Percentiles rank a stretch among this genome's conserved stretches.
phyloP scores from a whole-genome alignment of 2,797 vertebrate genomes.

The Poecile montanus region DNA sequence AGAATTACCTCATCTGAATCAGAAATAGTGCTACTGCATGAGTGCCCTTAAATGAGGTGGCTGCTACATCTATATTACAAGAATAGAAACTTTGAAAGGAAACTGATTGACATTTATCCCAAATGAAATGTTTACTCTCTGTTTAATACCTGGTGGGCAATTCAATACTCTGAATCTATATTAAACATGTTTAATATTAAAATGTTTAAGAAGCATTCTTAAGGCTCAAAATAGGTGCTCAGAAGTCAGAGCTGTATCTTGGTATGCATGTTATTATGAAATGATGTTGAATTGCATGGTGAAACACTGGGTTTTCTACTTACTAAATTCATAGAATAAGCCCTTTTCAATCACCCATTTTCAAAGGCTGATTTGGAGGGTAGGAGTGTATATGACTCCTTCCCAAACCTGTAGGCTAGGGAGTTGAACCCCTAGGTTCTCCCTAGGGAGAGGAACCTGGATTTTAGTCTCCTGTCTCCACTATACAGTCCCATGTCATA shows the following conservation, averaged over 20 bases:
- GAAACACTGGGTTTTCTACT: neutral
- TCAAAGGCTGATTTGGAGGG: neutral
- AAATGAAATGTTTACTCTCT: conserved; percentile 42
- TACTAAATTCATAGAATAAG: neutral
- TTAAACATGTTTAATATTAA: neutral
- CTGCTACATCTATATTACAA: neutral
- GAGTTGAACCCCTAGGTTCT: neutral
- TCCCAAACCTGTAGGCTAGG: neutral
- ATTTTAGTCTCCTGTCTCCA: neutral
- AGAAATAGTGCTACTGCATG: conserved; percentile 15
- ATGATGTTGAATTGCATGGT: neutral
- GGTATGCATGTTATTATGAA: neutral
- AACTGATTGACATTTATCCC: conserved; percentile 1
- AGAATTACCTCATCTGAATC: conserved; percentile 25
- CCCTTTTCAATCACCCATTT: neutral
- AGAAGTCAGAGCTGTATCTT: neutral
- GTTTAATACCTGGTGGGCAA: conserved; percentile 21
- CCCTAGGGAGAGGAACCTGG: neutral
- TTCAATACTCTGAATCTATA: neutral
- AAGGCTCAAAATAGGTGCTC: neutral
- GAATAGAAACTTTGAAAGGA: conserved; percentile 29
- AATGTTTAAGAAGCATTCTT: conserved; percentile 2
- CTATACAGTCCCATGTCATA: neutral
- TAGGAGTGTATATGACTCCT: neutral
- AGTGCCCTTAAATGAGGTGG: conserved; percentile 21